Base-by-base conservation (phyloP, 2,113 vertebrate species). In the Aegithalos caudatus region DNA sequence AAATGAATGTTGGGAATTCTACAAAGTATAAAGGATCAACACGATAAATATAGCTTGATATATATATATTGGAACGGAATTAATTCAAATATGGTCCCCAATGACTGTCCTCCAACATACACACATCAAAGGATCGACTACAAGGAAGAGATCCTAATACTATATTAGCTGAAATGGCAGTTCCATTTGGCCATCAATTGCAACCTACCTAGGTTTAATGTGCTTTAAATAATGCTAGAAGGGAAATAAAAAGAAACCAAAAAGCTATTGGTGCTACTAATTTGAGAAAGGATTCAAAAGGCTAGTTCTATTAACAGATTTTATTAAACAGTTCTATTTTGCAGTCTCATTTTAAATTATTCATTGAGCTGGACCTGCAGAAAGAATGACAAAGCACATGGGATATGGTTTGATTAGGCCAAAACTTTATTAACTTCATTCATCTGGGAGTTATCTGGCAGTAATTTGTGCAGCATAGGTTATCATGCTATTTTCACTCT, bases 401-500 rank as follows among this genome's bases (percentile, higher is more conserved):
- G 91, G 88, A 93, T 86, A 73, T 51, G 27, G 42, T 73, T 94
- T 95, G 92, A 93, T 97, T 95, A 94, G 60, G 27, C 76, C 22
- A 81, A 83, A 90, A 92, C 88, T 93, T 96, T 88, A 95, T 86
- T 94, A 88, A 73, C 66, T 86, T 78, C 16, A 28, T 88, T 88
- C 71, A 66, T 50, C 23, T 25, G 79, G 88, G 82, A 93, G 37
- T 74, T 88, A 47, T 86, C 66, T 88, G 79, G 66, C 50, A 86
- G 29, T 42, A 84, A 82, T 70, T 95, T 80, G 18, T 90, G 40
- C 37, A 61, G 45, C 38, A 51, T 42, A 88, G 7, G 50, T 95
- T 94, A 92, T 82, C 7, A 31, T 66, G 66, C 12, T 82, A 38
- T 85, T 88, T 88, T 86, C 15, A 50, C 33, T 73, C 25, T 65